Evolutionary conservation across 2,113 vertebrate species (phyloP), one percentile per base, ranked within the genome.

Genomic region (Holacanthus passer): DNA sequence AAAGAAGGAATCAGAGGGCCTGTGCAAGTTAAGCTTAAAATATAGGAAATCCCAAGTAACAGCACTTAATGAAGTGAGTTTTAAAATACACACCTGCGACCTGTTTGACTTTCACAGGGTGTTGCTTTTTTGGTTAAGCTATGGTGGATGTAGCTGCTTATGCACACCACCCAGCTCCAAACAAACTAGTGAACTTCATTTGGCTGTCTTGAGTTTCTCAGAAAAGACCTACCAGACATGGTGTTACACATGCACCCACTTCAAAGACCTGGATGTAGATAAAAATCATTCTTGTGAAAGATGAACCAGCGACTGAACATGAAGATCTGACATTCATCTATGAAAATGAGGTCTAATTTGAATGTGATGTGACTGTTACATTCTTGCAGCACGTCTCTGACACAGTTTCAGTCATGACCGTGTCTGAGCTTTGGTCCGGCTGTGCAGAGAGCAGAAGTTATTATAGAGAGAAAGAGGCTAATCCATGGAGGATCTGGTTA

Each of bases 401-500:
- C 41, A 55, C 66, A 59, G 2, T 67, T 56, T 67, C 53, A 74
- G 48, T 64, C 69, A 79, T 41, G 17, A 13, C 72, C 29, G 55
- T n/a, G 27, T 53, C 50, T 14, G 35, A 62, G 41, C 58, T 53
- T 56, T 77, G 78, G 68, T 68, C 45, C 22, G 83, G 17, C 73
- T 79, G 78, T 2, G 19, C 73, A 31, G 32, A 68, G 52, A 83
- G 73, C 29, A 20, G n/a, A 73, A 32, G 65, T 86, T 84, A 84
- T 89, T 65, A 64, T 39, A 24, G 31, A 76, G 56, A 62, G 71
- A 83, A 74, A 60, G 45, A 82, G 73, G 78, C 73, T 64, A 76
- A 79, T 64, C 73, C 73, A 56, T 29, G 10, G 67, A 83, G 71
- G 71, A 83, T 88, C 84, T 89, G 84, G 64, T 86, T 79, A 85